Conservation (phyloP, 92 coral and sea anemone genomes). For the Pocillopora grandis region DNA sequence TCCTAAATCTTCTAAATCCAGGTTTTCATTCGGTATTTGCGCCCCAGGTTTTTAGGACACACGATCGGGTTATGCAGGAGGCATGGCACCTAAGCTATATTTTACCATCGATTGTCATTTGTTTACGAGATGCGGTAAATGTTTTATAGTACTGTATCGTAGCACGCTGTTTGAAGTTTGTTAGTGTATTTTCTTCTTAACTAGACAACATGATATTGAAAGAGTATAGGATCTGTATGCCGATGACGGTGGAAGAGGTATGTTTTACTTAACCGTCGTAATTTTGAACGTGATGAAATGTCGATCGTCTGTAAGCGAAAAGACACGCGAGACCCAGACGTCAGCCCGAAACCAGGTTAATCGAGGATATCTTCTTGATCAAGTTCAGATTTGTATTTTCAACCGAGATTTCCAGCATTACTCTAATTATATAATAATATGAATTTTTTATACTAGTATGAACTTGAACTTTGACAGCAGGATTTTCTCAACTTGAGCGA, state of each 20-base stretch:
- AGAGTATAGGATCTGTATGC: constrained; percentile 98
- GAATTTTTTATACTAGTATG: not conserved
- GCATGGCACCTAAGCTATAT: constrained; percentile 25
- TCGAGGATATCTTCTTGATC: not conserved
- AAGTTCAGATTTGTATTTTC: not conserved
- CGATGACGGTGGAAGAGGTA: constrained; percentile 94
- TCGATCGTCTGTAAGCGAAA: constrained; percentile 4
- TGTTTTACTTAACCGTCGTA: constrained; percentile 9
- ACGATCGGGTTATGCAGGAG: not conserved
- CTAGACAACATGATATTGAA: constrained; percentile 67
- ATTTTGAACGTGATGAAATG: not conserved
- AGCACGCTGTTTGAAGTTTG: not conserved
- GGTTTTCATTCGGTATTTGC: no score
- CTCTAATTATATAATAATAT: not conserved
- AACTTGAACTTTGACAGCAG: no score
- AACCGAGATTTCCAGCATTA: not conserved
- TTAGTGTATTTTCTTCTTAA: not conserved
- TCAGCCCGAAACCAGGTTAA: not conserved
- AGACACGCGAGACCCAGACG: not conserved
- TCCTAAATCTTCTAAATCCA: no score
- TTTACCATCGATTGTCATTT: not conserved
- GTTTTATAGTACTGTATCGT: not conserved
- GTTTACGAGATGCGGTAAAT: constrained; percentile 3
- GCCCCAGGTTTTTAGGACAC: not conserved
- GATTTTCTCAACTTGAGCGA: no score